Conservation (phyloP, 2,888 invertebrate genomes). For the Gryllus longicercus region DNA sequence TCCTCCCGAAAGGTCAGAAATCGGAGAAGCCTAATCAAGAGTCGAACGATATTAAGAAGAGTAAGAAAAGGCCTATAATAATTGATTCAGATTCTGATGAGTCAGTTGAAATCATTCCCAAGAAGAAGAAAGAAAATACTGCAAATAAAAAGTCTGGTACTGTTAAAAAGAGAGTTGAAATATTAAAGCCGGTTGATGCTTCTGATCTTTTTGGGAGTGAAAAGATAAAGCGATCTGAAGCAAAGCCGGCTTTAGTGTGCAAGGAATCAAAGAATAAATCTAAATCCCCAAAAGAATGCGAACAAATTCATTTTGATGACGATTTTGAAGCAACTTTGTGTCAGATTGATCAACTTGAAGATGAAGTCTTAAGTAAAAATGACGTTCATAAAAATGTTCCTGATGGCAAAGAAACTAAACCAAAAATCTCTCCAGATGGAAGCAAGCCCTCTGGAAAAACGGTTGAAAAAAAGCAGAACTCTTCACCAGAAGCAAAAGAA, state of each 20-base stretch:
- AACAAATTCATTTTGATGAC: not conserved
- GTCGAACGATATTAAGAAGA: constrained; percentile 43
- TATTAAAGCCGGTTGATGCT: constrained; percentile 22
- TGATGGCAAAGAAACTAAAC: constrained; percentile 12
- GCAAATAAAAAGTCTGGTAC: not conserved
- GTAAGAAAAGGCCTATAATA: constrained; percentile 40
- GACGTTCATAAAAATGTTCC: constrained; percentile 29
- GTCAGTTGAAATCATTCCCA: not conserved
- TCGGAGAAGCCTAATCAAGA: constrained; percentile 39
- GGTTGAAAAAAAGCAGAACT: constrained; percentile 7
- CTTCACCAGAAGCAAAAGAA: not conserved
- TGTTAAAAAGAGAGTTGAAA: constrained; percentile 22
- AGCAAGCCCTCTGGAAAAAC: not conserved
- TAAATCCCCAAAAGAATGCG: constrained; percentile 27
- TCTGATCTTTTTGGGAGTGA: constrained; percentile 35
- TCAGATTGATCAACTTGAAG: constrained; percentile 22
- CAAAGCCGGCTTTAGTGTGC: constrained; percentile 32
- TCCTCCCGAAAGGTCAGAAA: constrained; percentile 45
- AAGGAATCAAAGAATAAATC: not conserved
- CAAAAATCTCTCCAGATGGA: constrained; percentile 24
- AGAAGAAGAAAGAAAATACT: constrained; percentile 12
- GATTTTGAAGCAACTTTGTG: constrained; percentile 20
- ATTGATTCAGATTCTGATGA: constrained; percentile 53
- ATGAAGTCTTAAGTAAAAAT: not conserved
- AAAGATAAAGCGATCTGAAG: constrained; percentile 30